Evolutionary conservation across 2,113 vertebrate species (phyloP).

Genomic region (Podarcis raffonei): DNA sequence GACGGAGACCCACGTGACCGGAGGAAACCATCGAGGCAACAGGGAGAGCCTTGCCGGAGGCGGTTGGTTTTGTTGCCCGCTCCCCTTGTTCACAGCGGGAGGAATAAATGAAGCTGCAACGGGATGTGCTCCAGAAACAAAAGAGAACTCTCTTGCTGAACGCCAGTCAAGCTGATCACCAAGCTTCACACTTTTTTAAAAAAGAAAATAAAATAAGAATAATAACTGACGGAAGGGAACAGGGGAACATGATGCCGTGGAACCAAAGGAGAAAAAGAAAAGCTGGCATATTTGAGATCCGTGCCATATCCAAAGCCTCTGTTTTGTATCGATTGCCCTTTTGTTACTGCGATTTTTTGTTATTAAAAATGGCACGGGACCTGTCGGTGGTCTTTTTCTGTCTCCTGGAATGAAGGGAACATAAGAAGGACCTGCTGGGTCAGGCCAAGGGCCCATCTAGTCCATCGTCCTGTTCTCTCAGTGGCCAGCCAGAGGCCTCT

Average conservation of each 20-base stretch:
- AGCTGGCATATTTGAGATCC: not conserved
- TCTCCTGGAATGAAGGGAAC: not conserved
- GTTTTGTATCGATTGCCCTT: not conserved
- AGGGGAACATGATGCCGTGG: not conserved
- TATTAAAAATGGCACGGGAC: conserved; percentile 16
- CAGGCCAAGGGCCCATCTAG: no score
- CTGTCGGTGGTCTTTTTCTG: not conserved
- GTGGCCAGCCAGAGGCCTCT: no score
- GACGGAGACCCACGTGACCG: not conserved
- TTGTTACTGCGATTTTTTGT: not conserved
- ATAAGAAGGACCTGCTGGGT: no score
- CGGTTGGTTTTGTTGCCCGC: conserved; percentile 9
- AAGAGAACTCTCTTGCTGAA: not conserved
- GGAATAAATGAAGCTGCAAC: conserved; percentile 11
- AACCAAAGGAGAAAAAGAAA: not conserved
- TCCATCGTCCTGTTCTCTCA: no score
- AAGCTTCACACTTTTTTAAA: not conserved
- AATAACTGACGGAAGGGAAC: not conserved
- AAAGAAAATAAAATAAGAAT: not conserved
- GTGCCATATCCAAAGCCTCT: not conserved
- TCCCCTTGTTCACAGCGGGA: not conserved
- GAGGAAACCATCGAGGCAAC: not conserved
- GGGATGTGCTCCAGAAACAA: not conserved
- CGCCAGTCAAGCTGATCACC: not conserved
- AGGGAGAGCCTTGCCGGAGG: conserved; percentile 3